phyloP scores from a whole-genome alignment of 2,113 vertebrate genomes.

The Antennarius striatus region DNA sequence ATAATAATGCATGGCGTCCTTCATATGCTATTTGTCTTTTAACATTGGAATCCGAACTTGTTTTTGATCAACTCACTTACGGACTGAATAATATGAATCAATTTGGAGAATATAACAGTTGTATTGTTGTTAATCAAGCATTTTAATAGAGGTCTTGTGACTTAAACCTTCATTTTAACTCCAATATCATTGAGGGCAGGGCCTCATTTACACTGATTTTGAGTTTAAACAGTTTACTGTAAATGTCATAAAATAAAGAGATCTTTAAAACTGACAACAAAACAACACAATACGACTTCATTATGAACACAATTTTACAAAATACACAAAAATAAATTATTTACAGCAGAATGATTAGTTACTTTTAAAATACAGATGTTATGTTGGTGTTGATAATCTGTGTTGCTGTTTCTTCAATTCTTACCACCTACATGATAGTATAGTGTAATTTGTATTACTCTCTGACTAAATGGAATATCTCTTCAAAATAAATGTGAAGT shows the following conservation, averaged over 20 bases:
- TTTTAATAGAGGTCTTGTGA: constrained; percentile 48
- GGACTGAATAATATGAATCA: constrained; percentile 65
- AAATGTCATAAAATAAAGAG: too few relatives aligned
- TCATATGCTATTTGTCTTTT: constrained; percentile 79
- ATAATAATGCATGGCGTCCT: constrained; percentile 79
- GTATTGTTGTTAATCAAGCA: constrained; percentile 65
- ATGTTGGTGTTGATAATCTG: constrained; percentile 22
- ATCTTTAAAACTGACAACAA: too few relatives aligned
- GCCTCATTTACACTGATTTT: too few relatives aligned
- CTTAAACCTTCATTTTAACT: too few relatives aligned
- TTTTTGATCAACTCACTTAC: constrained; percentile 47
- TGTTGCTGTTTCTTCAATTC: constrained; percentile 5
- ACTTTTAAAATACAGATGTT: not conserved
- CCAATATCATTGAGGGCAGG: too few relatives aligned
- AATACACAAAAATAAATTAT: too few relatives aligned
- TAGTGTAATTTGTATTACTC: constrained; percentile 7
- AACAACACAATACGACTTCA: too few relatives aligned
- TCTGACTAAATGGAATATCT: constrained; percentile 38
- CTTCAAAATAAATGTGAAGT: constrained; percentile 47
- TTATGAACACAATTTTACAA: too few relatives aligned
- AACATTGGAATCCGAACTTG: constrained; percentile 74
- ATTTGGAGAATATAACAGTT: constrained; percentile 61
- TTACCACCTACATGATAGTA: constrained; percentile 23
- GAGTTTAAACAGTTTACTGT: too few relatives aligned
- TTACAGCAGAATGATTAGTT: constrained; percentile 1